Base-by-base conservation (phyloP, 2,113 vertebrate species). In the Ibidorhyncha struthersii region DNA sequence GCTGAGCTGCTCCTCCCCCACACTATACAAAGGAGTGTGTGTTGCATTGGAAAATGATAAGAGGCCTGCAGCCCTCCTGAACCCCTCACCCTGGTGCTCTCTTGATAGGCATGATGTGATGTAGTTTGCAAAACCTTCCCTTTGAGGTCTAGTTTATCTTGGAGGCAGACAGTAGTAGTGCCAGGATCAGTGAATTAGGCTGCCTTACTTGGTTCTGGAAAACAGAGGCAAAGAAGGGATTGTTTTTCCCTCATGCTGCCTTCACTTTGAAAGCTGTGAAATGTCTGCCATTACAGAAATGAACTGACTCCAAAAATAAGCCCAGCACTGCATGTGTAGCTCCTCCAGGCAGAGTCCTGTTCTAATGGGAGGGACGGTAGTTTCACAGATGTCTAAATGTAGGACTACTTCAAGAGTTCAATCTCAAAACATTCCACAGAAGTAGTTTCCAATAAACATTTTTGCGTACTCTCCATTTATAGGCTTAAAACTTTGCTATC, bases 191-290 rank as follows among this genome's bases (percentile, higher is more conserved):
- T 65, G 29, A 82, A 53, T 74, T 40, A 21, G 1, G 34, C 19
- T 53, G 15, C 21, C 36, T n/a, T 18, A 3, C 7, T 74, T 74
- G 14, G 29, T 43, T 81, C 16, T 66, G 18, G 40, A 81, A 90
- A 43, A 65, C 14, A 62, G 36, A 81, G 17, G 30, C 53, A 86
- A 90, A 83, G 40, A 79, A 70, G 9, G 19, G 25, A 65, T 4
- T 74, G 32, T 30, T 78, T 86, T 40, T 25, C 10, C 29, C 9
- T 93, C 9, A 20, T 56, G 27, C 27, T 91, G 52, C 23, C 47
- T 45, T 88, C 34, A 55, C 55, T 90, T 80, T 73, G 50, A 90
- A 92, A 73, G 50, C 29, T 93, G 12, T 70, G 72, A 86, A 66
- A 55, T 26, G 14, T 55, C 55, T 74, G 41, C 20, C 2, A 1